Percentiles rank a stretch among this genome's conserved stretches.
Conservation (phyloP, 2,113 vertebrate species). For the Machaerirhynchus nigripectus region DNA sequence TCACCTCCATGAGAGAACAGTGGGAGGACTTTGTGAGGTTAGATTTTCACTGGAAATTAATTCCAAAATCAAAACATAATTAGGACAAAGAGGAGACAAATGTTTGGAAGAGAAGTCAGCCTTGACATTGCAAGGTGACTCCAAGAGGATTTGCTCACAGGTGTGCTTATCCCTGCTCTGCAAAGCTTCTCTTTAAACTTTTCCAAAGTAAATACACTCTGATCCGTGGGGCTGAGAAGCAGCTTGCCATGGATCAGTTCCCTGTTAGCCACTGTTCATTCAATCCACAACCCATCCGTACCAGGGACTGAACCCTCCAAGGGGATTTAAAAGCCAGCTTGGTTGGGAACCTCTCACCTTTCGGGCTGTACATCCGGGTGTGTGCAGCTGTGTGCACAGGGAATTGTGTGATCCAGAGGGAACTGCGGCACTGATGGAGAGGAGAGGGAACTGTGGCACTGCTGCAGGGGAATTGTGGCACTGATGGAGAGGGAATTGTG, state of each 20-base stretch:
- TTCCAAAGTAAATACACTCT: background rate
- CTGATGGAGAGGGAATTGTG: background rate
- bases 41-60: background rate
- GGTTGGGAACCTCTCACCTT: background rate
- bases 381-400: background rate
- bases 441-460: background rate
- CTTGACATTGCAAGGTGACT: background rate
- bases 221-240: background rate
- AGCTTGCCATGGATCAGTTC: background rate
- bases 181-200: background rate
- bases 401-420: background rate
- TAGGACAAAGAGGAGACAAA: background rate
- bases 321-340: background rate
- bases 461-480: background rate
- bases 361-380: fast-evolving
- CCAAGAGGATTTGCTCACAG: background rate
- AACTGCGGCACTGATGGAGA: background rate
- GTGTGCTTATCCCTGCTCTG: background rate
- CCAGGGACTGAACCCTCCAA: background rate
- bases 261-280: background rate
- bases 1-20: background rate
- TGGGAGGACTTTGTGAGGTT: background rate
- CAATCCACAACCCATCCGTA: background rate
- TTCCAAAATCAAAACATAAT: background rate
- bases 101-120: background rate